Evolutionary conservation across 92 coral and sea anemone genomes (phyloP), one percentile per base, ranked within the genome.

Genomic region (Zoanthus sociatus): DNA sequence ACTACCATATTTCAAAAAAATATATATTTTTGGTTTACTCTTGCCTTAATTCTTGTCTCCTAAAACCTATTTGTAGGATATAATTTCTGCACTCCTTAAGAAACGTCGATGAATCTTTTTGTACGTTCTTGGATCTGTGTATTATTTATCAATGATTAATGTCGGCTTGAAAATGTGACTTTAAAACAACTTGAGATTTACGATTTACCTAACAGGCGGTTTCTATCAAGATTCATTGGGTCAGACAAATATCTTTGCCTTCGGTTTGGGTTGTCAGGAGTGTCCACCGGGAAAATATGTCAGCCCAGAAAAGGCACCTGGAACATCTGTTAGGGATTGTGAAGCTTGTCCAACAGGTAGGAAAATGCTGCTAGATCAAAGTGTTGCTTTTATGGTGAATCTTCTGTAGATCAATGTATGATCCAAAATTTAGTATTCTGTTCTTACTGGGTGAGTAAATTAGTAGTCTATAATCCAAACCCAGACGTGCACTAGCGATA

Each of bases 201-300:
- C 16, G 17, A 18, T 67, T 48, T 73, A 10, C 9, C 12, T 15
- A 32, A 16, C 13, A 89, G 92, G 92, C 7, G 92, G 88, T 2
- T 83, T 89, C 47, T 89, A 89, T 37, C 92, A 89, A 67, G 92
- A 89, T 37, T 73, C 67, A n/a, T 32, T 84, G 15, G 89, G 81
- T 32, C 77, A 70, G 18, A 64, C 84, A 69, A 66, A 76, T 15
- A 53, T 32, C 15, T 55, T 60, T 30, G 17, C 69, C 1, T 47
- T 44, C 14, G 83, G 83, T 14, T 17, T 83, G 21, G 83, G 82
- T n/a, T 89, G 92, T 56, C 83, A 89, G 4, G 68, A 83, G 31
- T 89, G 92, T 51, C 92, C 92, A 10, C 71, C 77, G 21, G 92
- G 92, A 18, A 33, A 61, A 60, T 89, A 72, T 50, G 79, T 84